Base-by-base conservation (phyloP, 2,797 vertebrate species). In the Melanitta fusca region DNA sequence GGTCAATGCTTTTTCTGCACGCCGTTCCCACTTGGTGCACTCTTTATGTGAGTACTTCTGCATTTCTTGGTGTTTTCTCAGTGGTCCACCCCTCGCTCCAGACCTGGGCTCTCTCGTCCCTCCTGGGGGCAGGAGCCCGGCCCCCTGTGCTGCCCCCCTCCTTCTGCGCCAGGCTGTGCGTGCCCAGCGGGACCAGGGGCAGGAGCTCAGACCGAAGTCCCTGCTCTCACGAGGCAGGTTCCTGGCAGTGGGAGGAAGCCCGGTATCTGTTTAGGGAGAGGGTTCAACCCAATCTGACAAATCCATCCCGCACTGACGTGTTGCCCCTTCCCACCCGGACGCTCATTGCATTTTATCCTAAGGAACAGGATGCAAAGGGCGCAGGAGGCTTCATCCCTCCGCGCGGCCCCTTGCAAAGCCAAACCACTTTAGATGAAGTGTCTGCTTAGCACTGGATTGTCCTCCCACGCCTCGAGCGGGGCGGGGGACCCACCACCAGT, bases 371-470 rank as follows among this genome's bases (percentile, higher is more conserved):
- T 4, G 43, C 30, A 4, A n/a, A 60, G 60, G 77, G 71, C 74
- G 79, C 32, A 3, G 71, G 41, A 80, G 80, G 87, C 53, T 72
- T 1, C 0, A 3, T 64, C 56, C 47, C 71, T 72, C 66, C 20
- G 39, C 16, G 7, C 20, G n/a, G 71, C 86, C 18, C 61, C 90
- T 75, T 71, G 70, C 77, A 13, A 86, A 80, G 89, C 93, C 89
- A 80, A 96, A 79, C 88, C 91, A 27, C 94, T 91, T 32, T 0
- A 81, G 68, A 11, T 66, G 83, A 64, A 74, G 65, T 13, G 45
- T 92, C 91, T 96, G 91, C 80, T 74, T 30, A 57, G 88, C 82
- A 78, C 93, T 92, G 69, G 60, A 73, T 85, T 19, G n/a, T 28
- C 84, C 57, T 70, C n/a, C 38, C 54, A 10, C 49, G 3, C 81